Conservation (phyloP, 2,888 invertebrate species). For the Lamproptera curius region DNA sequence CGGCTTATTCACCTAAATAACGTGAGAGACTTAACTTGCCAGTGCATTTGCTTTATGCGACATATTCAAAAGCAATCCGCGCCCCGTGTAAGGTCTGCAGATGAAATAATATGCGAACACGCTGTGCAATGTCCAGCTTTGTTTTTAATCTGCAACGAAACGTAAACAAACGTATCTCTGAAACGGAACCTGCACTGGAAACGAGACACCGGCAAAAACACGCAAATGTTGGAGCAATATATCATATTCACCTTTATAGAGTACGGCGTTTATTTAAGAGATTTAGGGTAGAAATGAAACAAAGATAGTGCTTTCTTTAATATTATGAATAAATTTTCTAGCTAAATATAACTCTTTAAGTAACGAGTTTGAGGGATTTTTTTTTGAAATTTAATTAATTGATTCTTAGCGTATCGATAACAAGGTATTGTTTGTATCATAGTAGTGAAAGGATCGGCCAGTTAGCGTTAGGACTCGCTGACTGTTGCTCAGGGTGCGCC, state of each 20-base stretch:
- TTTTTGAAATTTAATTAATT: too few species aligned
- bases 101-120: conserved; percentile 5
- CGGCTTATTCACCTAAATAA: too few species aligned
- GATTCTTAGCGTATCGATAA: too few species aligned
- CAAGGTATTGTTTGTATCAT: too few species aligned
- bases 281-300: too few species aligned
- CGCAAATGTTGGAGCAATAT: conserved; percentile 37
- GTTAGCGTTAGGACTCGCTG: too few species aligned
- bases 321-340: too few species aligned
- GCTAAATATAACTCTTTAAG: too few species aligned
- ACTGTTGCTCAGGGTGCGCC: too few species aligned
- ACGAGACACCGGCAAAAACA: conserved; percentile 33
- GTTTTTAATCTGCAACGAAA: conserved; percentile 26
- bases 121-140: conserved; percentile 4
- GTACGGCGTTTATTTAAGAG: conserved; percentile 51
- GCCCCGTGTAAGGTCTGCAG: conserved; percentile 4
- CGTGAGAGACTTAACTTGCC: conserved; percentile 10
- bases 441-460: too few species aligned
- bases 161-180: conserved; percentile 44
- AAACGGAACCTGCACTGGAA: conserved; percentile 44
- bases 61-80: neutral
- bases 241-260: conserved; percentile 42
- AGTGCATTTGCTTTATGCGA: conserved; percentile 7
- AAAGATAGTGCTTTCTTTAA: too few species aligned
- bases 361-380: too few species aligned